Conservation (phyloP, 2,113 vertebrate species). For the Cyanoderma ruficeps region DNA sequence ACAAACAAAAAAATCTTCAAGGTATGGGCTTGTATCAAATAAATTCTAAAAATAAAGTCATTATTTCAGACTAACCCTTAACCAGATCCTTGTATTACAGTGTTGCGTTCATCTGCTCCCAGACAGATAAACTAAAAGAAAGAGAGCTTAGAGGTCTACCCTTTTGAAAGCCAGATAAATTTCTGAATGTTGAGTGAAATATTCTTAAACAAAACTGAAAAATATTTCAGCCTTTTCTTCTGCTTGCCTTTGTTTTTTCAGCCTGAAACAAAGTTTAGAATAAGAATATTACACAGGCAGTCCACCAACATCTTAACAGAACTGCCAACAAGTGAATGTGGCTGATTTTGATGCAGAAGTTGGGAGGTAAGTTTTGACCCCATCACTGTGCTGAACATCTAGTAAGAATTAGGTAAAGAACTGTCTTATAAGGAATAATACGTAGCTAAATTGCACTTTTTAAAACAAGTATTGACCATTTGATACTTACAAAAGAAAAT, state of each 20-base stretch:
- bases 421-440: neutral
- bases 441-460: neutral
- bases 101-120: neutral
- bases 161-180: neutral
- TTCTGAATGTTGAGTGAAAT: neutral
- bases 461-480: neutral
- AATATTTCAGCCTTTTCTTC: neutral
- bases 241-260: neutral
- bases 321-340: neutral
- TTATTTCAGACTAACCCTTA: neutral
- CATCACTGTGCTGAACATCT: neutral
- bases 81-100: neutral
- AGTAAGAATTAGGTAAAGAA: neutral
- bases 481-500: neutral
- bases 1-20: neutral
- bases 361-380: neutral
- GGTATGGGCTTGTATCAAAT: neutral
- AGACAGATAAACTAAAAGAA: neutral
- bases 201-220: neutral
- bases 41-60: neutral
- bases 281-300: neutral
- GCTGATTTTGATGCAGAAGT: neutral
- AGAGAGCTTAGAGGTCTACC: neutral
- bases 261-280: neutral
- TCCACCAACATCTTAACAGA: neutral